phyloP scores from a whole-genome alignment of 2,113 vertebrate species.

The Phalacrocorax pelagicus region DNA sequence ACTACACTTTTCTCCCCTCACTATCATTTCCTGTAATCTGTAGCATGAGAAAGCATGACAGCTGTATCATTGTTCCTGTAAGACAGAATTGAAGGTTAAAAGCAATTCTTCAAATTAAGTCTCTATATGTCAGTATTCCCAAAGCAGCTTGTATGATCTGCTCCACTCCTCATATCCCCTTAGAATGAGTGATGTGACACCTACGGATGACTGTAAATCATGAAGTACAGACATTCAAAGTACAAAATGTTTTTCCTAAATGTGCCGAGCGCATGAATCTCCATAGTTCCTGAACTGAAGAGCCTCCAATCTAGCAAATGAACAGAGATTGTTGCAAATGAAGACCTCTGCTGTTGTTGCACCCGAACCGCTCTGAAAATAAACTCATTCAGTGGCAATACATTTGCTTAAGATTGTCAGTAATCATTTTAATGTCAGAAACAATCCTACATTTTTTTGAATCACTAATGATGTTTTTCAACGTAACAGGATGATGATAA shows the following conservation, averaged over 20 bases:
- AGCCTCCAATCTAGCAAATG: background rate
- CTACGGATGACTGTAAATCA: background rate
- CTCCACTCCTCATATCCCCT: background rate
- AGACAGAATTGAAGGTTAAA: background rate
- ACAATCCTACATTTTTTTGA: background rate
- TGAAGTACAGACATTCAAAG: background rate
- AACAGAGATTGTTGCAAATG: background rate
- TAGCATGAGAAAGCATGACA: background rate
- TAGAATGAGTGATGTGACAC: background rate
- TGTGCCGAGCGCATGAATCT: background rate
- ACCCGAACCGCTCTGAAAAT: background rate
- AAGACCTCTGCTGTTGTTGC: background rate
- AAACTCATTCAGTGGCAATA: background rate
- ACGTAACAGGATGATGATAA: conserved; percentile 90
- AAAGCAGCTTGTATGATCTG: background rate
- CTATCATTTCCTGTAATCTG: background rate
- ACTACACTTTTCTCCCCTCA: background rate
- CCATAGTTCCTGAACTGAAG: background rate
- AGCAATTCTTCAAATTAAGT: background rate
- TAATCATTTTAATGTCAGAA: background rate
- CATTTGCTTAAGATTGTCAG: background rate
- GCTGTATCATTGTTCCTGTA: background rate
- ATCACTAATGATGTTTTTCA: conserved; percentile 5
- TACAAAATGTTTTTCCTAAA: background rate
- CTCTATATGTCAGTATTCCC: background rate